Evolutionary conservation across 2,888 invertebrate genomes (phyloP), one percentile per base, ranked within the genome.

Genomic region (Beris morrisii): DNA sequence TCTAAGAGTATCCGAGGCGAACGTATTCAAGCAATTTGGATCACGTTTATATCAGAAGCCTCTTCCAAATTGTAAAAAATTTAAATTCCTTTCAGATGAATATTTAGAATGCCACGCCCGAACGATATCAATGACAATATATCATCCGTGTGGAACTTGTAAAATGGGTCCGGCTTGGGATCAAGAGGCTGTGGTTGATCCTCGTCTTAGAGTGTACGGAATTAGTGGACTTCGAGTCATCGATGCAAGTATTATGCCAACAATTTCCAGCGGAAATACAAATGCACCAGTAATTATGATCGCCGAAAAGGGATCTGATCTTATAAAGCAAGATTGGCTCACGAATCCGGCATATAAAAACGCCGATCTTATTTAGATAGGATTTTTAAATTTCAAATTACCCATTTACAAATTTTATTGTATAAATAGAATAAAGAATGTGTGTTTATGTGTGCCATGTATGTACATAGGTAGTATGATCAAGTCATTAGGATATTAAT

Each of bases 261-360:
- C 90, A 1, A 92, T 94, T 72, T 89, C 88, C 32, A 92, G 93
- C 74, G 94, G 94, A 6, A 94, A 95, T 75, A 94, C 94, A 1
- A 93, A 94, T 78, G 95, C 94, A 0, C 93, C 94, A 0, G 88
- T 89, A n/a, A 92, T 94, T 58, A 94, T 94, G 94, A 91, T 94
- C 38, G 94, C 88, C 0, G 94, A 95, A 75, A 94, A 93, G 77
- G 93, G 92, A 5, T 86, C 93, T 0, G 94, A 93, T 82, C 82
- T 93, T 74, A 87, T 93, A 66, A 93, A 93, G 79, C 87, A 89
- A 78, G 92, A 93, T 79, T 93, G 93, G 93, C 87, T 72, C 73
- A 81, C 72, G 12, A 80, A 79, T 75, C 78, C 79, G 4, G 78
- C 77, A 56, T 79, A 79, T 67, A 75, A 74, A 65, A 71, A 73